phyloP scores from a whole-genome alignment of 92 coral and sea anemone species.

The Pocillopora meandrina region DNA sequence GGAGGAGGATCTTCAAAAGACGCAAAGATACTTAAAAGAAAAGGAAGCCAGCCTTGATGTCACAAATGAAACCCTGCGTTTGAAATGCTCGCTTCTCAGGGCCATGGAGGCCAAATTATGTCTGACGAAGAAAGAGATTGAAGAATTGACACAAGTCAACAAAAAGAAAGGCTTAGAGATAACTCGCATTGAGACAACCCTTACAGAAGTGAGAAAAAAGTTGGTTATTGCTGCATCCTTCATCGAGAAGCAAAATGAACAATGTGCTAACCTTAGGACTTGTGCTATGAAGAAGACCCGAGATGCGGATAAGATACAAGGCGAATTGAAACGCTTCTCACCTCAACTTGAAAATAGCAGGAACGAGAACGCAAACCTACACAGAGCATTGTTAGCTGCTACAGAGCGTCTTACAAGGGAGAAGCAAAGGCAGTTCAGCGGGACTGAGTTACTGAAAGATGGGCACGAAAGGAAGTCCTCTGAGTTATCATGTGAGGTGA shows the following conservation, averaged over 20 bases:
- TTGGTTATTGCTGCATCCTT: constrained; percentile 16
- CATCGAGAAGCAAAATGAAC: background rate
- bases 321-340: background rate
- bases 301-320: constrained; percentile 8
- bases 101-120: constrained; percentile 10
- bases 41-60: background rate
- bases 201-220: constrained; percentile 10
- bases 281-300: background rate
- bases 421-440: background rate
- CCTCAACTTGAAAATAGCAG: constrained; percentile 1
- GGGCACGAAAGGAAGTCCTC: background rate
- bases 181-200: background rate
- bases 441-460: background rate
- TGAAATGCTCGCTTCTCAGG: constrained; percentile 3
- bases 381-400: background rate
- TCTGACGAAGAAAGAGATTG: constrained; percentile 13
- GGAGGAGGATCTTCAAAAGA: background rate
- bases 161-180: constrained; percentile 8
- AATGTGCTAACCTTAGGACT: background rate
- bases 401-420: background rate
- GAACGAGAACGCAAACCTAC: constrained; percentile 7
- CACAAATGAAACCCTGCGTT: background rate
- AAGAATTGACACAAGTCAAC: background rate
- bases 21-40: background rate
- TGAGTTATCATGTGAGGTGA: background rate